A percentile compares a stretch with the other conserved stretches of the same genome.
These are phyloP conservation scores for Manis javanica DNA, from an alignment of 2,797 vertebrate species.

Conservation along the genomic window DNA sequence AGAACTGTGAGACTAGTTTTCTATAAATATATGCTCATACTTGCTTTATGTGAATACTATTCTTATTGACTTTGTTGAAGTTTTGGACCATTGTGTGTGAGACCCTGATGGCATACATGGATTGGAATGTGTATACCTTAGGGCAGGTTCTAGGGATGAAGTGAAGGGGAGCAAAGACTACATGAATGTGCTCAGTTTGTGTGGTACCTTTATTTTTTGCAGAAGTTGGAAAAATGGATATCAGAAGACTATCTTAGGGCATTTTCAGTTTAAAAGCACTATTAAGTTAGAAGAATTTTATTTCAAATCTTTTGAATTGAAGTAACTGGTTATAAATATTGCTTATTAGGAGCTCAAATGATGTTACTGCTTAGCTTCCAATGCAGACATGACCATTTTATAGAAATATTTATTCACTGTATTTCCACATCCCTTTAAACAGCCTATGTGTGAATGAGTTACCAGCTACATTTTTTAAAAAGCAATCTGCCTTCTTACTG, in stretches of 20 bases:
- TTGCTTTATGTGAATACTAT: background rate
- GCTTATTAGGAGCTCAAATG: background rate
- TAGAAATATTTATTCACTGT: background rate
- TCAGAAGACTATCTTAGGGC: background rate
- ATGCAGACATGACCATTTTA: background rate
- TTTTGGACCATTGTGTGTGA: background rate
- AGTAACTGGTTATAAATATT: background rate
- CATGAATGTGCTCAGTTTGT: background rate
- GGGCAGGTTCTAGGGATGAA: background rate
- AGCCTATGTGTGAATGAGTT: constrained; percentile 4
- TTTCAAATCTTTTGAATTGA: constrained; percentile 32
- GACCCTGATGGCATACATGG: background rate
- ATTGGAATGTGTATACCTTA: background rate
- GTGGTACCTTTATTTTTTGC: background rate
- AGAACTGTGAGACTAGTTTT: background rate
- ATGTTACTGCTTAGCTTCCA: constrained; percentile 12
- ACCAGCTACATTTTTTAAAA: background rate
- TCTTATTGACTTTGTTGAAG: background rate
- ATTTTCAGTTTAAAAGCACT: constrained; percentile 35
- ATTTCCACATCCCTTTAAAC: background rate
- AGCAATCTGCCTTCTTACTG: background rate
- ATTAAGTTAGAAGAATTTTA: constrained; percentile 2
- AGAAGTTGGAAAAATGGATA: background rate
- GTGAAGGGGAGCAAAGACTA: background rate
- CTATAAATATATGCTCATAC: background rate